These are phyloP conservation scores for Oxycera nigricornis DNA, from an alignment of 2,888 invertebrate genomes.

Conservation along the genomic window DNA sequence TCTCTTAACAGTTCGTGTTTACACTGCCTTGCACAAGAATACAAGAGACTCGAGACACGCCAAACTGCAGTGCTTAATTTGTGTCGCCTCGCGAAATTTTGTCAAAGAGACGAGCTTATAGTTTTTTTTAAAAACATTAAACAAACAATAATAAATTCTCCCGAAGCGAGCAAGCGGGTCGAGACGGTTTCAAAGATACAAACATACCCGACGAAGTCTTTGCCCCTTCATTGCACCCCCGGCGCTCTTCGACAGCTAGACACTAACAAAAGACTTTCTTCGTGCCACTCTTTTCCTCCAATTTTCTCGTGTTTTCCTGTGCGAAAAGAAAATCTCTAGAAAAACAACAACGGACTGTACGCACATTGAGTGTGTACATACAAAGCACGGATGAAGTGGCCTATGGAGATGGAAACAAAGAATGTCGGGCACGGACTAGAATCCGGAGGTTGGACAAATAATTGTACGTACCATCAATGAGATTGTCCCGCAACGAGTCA, in stretches of 20 bases:
- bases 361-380: background rate
- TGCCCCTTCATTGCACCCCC: background rate
- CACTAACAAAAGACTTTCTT: background rate
- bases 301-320: background rate
- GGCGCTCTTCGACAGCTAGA: background rate
- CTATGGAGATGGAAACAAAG: constrained; percentile 14
- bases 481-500: constrained; percentile 55
- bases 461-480: constrained; percentile 52
- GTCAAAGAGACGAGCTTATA: too few species aligned
- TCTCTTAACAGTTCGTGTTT: constrained; percentile 11
- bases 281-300: background rate
- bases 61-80: too few species aligned
- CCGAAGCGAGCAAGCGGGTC: too few species aligned
- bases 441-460: background rate
- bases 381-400: background rate
- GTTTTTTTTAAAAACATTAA: too few species aligned
- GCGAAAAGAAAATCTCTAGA: background rate
- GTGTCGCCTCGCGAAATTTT: too few species aligned
- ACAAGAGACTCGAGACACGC: too few species aligned
- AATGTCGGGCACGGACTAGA: background rate
- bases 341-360: background rate
- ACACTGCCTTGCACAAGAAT: background rate
- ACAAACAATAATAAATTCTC: too few species aligned
- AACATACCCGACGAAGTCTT: background rate
- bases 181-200: background rate